Evolutionary conservation across 2,888 invertebrate genomes (phyloP), one percentile per base, ranked within the genome.

Genomic region (Harpalus rufipes): DNA sequence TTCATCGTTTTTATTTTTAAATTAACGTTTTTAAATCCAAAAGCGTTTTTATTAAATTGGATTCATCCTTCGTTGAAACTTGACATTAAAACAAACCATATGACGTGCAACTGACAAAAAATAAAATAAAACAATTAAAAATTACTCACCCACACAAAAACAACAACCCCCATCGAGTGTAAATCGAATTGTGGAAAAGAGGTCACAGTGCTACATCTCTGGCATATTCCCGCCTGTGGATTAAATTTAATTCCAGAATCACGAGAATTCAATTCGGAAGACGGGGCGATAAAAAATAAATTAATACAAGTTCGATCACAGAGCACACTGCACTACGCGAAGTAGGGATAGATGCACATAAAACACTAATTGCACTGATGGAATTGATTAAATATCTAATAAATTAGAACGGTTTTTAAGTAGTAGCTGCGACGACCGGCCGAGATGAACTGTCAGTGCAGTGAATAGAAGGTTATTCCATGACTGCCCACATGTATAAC

Each of bases 241-340:
- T 84, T 84, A 78, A 84, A 84, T 84, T 76, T 76, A 84, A 84
- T 84, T 76, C 76, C 78, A 76, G 74, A 59, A 83, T 76, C 84
- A 76, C 78, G 61, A 63, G 84, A 84, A 78, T 84, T 25, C 78
- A 78, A 83, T 82, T 82, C 25, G 6, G 8, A 21, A 83, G 59
- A 68, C 39, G 65, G 12, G 41, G 59, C 58, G 58, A 8, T 39
- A 58, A 78, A 61, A 84, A 84, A 78, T 84, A 76, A 84, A 84
- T 84, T 76, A 63, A 61, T 76, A 63, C 63, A 84, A 84, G 25
- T 76, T 84, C 72, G 39, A 39, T 39, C 72, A 58, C 78, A 78
- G 10, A 51, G 8, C 12, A 3, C 44, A 51, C 44, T 51, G 44
- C 44, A 51, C 44, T 51, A 3, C 4, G 32, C 32, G 32, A 5